Evolutionary conservation across 2,888 invertebrate species (phyloP).

Genomic region (Drosophila mimetica): DNA sequence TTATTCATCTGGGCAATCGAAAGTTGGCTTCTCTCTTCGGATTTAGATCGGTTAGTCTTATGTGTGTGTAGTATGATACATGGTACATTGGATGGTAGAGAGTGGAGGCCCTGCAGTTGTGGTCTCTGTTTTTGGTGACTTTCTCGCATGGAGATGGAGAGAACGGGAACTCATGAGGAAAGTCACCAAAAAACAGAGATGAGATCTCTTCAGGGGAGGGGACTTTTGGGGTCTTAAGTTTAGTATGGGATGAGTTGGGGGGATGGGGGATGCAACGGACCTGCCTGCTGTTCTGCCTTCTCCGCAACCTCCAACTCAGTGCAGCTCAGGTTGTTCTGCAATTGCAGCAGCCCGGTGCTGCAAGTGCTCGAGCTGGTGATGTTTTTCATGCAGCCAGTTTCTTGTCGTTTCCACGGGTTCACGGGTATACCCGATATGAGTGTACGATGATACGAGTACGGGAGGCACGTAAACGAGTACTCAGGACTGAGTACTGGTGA

Average conservation of each 20-base stretch:
- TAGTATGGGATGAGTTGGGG: slow-evolving; percentile 1
- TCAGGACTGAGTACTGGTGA: slow-evolving; percentile 1
- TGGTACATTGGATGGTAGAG: neutral
- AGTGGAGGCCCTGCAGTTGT: slow-evolving; percentile 6
- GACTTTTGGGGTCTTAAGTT: neutral
- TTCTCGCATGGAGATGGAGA: neutral
- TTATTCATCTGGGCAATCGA: slow-evolving; percentile 13
- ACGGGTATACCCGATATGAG: neutral
- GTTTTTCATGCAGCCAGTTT: slow-evolving; percentile 82
- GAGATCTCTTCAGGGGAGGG: neutral
- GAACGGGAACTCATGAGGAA: neutral
- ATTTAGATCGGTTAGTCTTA: neutral
- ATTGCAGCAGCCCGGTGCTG: slow-evolving; percentile 82
- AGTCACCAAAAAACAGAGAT: slow-evolving; percentile 3
- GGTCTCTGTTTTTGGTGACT: slow-evolving; percentile 8
- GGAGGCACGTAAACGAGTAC: neutral
- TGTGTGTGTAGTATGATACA: neutral
- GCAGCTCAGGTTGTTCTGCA: slow-evolving; percentile 81
- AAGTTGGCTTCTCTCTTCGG: slow-evolving; percentile 7
- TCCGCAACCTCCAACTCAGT: slow-evolving; percentile 73
- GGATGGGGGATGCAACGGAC: slow-evolving; percentile 54
- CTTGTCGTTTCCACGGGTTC: neutral
- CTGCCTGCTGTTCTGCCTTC: slow-evolving; percentile 77
- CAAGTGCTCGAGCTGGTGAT: slow-evolving; percentile 83
- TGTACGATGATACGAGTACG: neutral